Percentiles rank a stretch among this genome's conserved stretches.
These are phyloP conservation scores for Rana temporaria DNA, from an alignment of 2,113 vertebrate genomes.

Conservation along the genomic window DNA sequence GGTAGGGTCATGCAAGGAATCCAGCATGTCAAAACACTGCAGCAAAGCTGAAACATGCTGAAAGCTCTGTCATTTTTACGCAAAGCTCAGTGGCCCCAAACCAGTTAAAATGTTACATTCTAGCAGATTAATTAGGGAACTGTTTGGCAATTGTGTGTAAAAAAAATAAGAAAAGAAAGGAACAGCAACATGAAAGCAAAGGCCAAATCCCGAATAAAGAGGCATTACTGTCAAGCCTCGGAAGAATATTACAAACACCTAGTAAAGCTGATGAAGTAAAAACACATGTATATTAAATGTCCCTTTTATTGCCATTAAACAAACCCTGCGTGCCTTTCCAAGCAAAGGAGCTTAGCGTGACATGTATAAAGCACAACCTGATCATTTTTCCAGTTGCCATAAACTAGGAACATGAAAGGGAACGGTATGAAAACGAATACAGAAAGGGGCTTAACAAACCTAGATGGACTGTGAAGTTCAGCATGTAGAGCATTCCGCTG, in stretches of 20 bases:
- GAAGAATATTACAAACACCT: conserved; percentile 55
- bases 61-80: conserved; percentile 14
- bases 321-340: neutral
- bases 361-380: conserved; percentile 15
- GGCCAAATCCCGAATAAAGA: conserved; percentile 32
- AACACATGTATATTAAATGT: conserved; percentile 48
- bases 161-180: conserved; percentile 14
- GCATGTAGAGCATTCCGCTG: neutral
- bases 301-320: conserved; percentile 40
- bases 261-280: conserved; percentile 54
- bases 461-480: neutral
- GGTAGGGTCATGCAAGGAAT: conserved; percentile 6
- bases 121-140: conserved; percentile 28
- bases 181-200: conserved; percentile 39
- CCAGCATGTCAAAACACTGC: conserved; percentile 23
- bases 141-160: conserved; percentile 30
- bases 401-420: conserved; percentile 26
- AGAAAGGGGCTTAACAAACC: neutral
- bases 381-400: conserved; percentile 45
- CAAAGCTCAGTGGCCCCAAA: conserved; percentile 26
- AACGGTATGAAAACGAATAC: neutral
- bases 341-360: conserved; percentile 3
- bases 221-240: conserved; percentile 51
- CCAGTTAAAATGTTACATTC: conserved; percentile 50
- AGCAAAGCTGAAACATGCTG: conserved; percentile 18